Base-by-base conservation (phyloP, 2,888 invertebrate species). In the Drosophila nigricruria region DNA sequence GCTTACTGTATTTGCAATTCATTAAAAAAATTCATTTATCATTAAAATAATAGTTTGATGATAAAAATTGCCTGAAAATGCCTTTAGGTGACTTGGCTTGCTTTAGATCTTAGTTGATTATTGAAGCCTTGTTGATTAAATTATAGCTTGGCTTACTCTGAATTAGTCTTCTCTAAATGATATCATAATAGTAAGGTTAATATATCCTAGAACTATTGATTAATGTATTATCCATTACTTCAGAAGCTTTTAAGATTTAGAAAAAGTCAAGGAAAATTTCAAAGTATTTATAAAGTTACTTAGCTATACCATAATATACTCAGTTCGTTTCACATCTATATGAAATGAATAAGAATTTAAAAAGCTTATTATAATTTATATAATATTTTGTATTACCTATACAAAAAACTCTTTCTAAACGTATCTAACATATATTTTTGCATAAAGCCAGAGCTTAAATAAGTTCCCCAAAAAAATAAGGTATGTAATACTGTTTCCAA, bases 401-500 rank as follows among this genome's bases (percentile, higher is more conserved):
- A n/a, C 1, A 4, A 18, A 23, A 18, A 27, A 1, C n/a, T 1
- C 16, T 8, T 16, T n/a, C 49, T 32, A 50, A 34, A 23, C 23
- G 1, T 16, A 16, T 50, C 20, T 16, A 34, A 20, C 0, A 50
- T 38, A 18, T 27, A 30, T 20, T 53, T 54, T 32, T 25, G 8
- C n/a, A 43, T 32, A n/a, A n/a, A 12, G 0, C 4, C 23, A 56
- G 25, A 23, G 10, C n/a, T 68, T 30, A 23, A 38, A 47, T 14
- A 38, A 5, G 12, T n/a, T 40, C 16, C 36, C 36, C 12, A 30
- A 66, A 57, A 49, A 30, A 65, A 53, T 2, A 20, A 5, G 12
- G 18, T 43, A 34, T 53, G 42, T 43, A 49, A 57, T 49, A 27
- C 38, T 47, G 45, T 56, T 58, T 40, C 34, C 50, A 53, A 56